Evolutionary conservation across 2,113 vertebrate genomes (phyloP), one percentile per base, ranked within the genome.

Genomic region (Pelmatolapia mariae): DNA sequence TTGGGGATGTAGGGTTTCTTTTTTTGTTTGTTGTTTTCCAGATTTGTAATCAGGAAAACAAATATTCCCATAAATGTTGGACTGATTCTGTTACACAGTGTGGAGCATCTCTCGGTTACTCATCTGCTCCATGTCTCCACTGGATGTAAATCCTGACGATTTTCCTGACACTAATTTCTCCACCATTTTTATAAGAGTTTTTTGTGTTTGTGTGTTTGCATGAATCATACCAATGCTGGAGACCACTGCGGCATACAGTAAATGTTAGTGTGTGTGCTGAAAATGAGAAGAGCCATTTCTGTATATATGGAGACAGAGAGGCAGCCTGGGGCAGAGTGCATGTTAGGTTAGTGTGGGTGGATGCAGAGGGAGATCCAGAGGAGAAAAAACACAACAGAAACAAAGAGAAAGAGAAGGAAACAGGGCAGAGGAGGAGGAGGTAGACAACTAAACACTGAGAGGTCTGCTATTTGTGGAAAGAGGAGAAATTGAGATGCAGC

Each of bases 271-370:
- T 78, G 73, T 76, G 86, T 59, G 81, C 45, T 82, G 68, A 79
- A 59, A 59, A 82, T 4, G 88, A 87, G 84, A 82, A 50, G 82
- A 83, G 82, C 84, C 81, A 85, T 52, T 86, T 84, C 33, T 89
- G 87, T 87, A 45, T 87, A 59, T 83, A 54, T 52, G 81, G 86
- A 90, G 88, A 86, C 63, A 40, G 71, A 63, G 89, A 81, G 83
- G 86, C 52, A 87, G 93, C 89, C 91, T 56, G 78, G 86, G 88
- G 90, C 92, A 86, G 85, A 84, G 91, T 84, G 94, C 91, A 92
- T 92, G 91, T 86, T 78, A 83, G 94, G 94, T 90, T 86, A 89
- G 91, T 86, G 94, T 95, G 91, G 95, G 94, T 83, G 94, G 93
- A 88, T 31, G 73, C 53, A 82, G 57, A 86, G 90, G 91, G 89